Conservation (phyloP, 2,113 vertebrate genomes). For the Shinisaurus crocodilurus region DNA sequence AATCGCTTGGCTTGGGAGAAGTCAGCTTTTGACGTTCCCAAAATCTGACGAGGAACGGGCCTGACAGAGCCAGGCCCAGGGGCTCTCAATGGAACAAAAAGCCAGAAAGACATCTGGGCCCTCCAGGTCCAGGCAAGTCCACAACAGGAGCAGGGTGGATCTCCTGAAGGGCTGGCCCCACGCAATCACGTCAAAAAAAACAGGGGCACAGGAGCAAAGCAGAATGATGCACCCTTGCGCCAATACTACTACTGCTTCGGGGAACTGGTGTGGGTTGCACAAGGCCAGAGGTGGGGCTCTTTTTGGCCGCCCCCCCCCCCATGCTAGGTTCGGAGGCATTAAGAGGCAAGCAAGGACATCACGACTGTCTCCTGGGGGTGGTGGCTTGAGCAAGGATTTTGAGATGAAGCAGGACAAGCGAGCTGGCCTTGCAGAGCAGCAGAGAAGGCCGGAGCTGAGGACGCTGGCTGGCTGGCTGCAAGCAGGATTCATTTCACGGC, state of each 20-base stretch:
- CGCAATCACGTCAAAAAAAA: neutral
- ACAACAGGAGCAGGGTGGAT: neutral
- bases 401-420: neutral
- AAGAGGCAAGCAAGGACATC: neutral
- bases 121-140: neutral
- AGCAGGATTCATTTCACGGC: no score
- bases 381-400: neutral
- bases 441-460: neutral
- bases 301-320: neutral
- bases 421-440: neutral
- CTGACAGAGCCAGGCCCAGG: neutral
- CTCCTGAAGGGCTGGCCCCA: neutral
- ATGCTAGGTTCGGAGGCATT: neutral
- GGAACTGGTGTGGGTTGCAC: neutral
- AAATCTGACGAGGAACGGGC: no score
- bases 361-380: neutral
- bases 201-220: no score
- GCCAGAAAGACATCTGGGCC: neutral
- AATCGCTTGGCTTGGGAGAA: neutral
- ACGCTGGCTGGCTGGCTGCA: no score
- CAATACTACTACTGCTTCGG: neutral
- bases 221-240: neutral
- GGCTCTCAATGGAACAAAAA: neutral
- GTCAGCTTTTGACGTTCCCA: neutral
- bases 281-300: neutral